Conservation (phyloP, 2,797 vertebrate genomes). For the Sebastes vulpes region DNA sequence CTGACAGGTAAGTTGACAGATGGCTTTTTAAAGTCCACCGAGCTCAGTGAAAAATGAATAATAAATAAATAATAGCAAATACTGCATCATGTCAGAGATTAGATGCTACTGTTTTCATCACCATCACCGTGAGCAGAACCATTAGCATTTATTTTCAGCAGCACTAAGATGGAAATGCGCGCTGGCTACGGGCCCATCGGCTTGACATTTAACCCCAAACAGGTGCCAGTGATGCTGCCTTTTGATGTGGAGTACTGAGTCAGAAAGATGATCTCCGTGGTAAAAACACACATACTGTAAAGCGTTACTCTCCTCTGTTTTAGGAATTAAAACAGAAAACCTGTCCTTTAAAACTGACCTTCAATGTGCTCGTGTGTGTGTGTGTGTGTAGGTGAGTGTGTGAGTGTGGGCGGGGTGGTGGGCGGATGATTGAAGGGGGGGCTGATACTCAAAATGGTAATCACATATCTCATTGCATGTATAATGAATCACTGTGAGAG, state of each 20-base stretch:
- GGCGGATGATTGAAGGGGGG: slow-evolving; percentile 48
- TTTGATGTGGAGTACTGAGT: slow-evolving; percentile 55
- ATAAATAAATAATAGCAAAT: slow-evolving; percentile 49
- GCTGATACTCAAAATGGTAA: slow-evolving; percentile 76
- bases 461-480: slow-evolving; percentile 77
- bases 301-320: slow-evolving; percentile 30
- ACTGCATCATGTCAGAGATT: slow-evolving; percentile 62
- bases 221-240: slow-evolving; percentile 57
- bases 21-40: slow-evolving; percentile 70
- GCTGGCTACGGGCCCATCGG: slow-evolving; percentile 57
- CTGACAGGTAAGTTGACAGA: slow-evolving; percentile 77
- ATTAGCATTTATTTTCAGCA: slow-evolving; percentile 67
- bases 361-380: slow-evolving; percentile 21
- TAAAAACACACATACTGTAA: slow-evolving; percentile 27
- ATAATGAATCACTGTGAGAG: slow-evolving; percentile 72
- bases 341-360: slow-evolving; percentile 73
- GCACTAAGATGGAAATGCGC: slow-evolving; percentile 51
- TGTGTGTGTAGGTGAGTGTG: not conserved
- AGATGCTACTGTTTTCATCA: slow-evolving; percentile 54
- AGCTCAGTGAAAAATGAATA: slow-evolving; percentile 42
- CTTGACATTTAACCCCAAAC: slow-evolving; percentile 63
- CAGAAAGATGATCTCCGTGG: slow-evolving; percentile 39
- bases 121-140: slow-evolving; percentile 42
- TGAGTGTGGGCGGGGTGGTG: slow-evolving; percentile 35
- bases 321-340: slow-evolving; percentile 60